phyloP scores from a whole-genome alignment of 1,140 invertebrate species.

The Platyscapa corneri region DNA sequence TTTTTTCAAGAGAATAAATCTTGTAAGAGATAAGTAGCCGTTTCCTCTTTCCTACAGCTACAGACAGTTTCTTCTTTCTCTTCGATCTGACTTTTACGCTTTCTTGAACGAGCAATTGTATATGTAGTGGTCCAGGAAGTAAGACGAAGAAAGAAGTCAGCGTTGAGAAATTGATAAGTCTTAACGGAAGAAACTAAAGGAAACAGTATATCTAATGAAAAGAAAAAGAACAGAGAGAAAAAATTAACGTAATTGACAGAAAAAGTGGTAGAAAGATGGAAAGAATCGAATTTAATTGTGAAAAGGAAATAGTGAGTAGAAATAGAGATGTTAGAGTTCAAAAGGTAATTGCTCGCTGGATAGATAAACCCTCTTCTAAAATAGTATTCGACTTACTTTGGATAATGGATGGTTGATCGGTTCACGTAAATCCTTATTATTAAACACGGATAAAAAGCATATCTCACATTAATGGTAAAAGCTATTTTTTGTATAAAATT shows the following conservation, averaged over 20 bases:
- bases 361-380: slow-evolving; percentile 1
- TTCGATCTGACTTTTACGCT: slow-evolving; percentile 27
- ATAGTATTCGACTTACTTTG: not conserved
- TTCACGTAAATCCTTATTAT: slow-evolving; percentile 15
- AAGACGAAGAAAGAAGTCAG: not conserved
- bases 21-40: slow-evolving; percentile 29
- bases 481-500: too few relatives aligned
- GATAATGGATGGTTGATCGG: not conserved
- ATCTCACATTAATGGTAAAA: not conserved
- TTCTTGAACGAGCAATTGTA: not conserved
- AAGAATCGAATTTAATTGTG: slow-evolving; percentile 12
- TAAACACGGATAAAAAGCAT: not conserved
- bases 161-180: slow-evolving; percentile 31
- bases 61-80: not conserved
- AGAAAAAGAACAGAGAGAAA: not conserved
- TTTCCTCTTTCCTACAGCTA: not conserved
- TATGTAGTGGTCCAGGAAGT: not conserved
- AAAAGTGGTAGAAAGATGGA: not conserved
- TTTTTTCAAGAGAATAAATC: slow-evolving; percentile 41
- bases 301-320: not conserved
- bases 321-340: not conserved
- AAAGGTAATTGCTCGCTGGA: slow-evolving; percentile 3
- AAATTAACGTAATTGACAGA: slow-evolving; percentile 24
- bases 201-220: not conserved
- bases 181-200: not conserved